Conservation (phyloP, 2,888 invertebrate genomes). For the Anarsia innoxiella region DNA sequence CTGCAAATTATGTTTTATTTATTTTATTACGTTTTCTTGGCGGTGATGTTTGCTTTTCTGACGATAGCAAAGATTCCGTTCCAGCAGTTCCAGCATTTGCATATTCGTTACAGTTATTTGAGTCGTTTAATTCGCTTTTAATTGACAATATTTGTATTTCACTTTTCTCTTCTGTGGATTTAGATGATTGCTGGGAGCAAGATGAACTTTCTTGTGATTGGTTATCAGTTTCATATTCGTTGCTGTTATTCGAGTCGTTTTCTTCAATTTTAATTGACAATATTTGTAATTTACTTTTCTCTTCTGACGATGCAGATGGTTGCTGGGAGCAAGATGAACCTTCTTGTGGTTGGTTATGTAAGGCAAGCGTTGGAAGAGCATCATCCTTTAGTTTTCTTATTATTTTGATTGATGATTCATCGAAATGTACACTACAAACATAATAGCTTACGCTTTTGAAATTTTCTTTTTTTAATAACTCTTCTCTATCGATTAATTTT, state of each 20-base stretch:
- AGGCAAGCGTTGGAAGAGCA: constrained; percentile 11
- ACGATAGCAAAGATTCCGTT: constrained; percentile 7
- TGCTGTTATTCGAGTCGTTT: too few species aligned
- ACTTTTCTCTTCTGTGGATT: too few species aligned
- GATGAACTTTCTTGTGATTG: too few species aligned
- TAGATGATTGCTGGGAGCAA: too few species aligned
- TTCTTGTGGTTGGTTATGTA: constrained; percentile 4
- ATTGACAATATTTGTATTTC: too few species aligned
- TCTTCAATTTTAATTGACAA: neutral
- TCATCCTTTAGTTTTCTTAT: constrained; percentile 11
- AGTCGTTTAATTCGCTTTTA: neutral
- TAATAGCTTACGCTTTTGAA: neutral
- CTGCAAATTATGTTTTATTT: too few species aligned
- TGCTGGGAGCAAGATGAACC: neutral
- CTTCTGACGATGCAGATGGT: constrained; percentile 3
- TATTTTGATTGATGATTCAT: constrained; percentile 10
- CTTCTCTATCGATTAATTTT: neutral
- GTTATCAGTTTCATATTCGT: too few species aligned
- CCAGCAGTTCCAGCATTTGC: constrained; percentile 3
- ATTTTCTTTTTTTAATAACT: neutral
- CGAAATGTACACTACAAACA: constrained; percentile 18
- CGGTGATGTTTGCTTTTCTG: constrained; percentile 9
- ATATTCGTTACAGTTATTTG: neutral
- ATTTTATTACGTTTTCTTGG: too few species aligned
- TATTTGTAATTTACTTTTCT: constrained; percentile 1